These are phyloP conservation scores for Lamellibrachia columna DNA, from an alignment of 2,888 invertebrate species.

Conservation along the genomic window DNA sequence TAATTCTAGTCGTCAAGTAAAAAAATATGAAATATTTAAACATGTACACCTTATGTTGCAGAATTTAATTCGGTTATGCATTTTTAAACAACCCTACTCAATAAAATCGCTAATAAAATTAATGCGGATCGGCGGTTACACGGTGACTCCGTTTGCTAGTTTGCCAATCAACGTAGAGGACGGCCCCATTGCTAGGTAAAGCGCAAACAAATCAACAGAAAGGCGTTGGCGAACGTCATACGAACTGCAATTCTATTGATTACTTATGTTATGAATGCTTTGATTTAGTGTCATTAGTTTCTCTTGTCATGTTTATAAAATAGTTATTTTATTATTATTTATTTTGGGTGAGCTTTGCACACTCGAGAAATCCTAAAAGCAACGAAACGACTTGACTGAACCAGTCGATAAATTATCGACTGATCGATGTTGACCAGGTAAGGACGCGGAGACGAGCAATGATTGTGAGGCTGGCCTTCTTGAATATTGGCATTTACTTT, in stretches of 20 bases:
- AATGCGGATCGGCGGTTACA: not conserved
- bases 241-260: not conserved
- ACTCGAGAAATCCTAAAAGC: not conserved
- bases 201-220: slow-evolving; percentile 6
- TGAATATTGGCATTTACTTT: not conserved
- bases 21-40: no score
- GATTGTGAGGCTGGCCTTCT: not conserved
- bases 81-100: no score
- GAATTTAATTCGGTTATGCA: no score
- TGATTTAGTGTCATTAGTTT: not conserved
- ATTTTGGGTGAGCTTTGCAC: not conserved
- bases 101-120: not conserved
- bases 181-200: not conserved
- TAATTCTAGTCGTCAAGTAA: no score
- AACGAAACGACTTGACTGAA: not conserved
- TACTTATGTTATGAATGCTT: not conserved
- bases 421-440: not conserved
- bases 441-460: not conserved
- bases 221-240: not conserved
- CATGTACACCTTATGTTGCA: no score
- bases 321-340: not conserved
- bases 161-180: not conserved
- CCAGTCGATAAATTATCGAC: not conserved
- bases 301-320: not conserved
- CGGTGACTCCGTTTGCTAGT: not conserved